phyloP scores from a whole-genome alignment of 2,888 invertebrate species.

The Amphipyra tragopoginis region DNA sequence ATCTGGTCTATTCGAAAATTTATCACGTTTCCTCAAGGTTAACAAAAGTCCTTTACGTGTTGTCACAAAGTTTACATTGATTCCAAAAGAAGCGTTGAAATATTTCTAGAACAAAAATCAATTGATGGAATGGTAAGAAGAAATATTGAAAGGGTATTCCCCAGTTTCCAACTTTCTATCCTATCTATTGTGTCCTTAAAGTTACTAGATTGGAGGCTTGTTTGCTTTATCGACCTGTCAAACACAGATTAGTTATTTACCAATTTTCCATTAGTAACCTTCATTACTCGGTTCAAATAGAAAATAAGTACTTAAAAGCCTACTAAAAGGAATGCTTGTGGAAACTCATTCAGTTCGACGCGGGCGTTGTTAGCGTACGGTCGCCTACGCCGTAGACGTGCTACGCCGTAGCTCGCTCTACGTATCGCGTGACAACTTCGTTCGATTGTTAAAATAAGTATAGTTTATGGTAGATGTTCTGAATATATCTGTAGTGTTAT shows the following conservation, averaged over 20 bases:
- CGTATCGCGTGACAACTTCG: constrained; percentile 67
- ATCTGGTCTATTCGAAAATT: constrained; percentile 11
- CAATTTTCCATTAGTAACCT: constrained; percentile 63
- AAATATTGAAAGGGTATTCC: constrained; percentile 10
- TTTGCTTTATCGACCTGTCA: constrained; percentile 37
- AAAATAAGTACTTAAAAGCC: constrained; percentile 71
- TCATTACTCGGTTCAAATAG: constrained; percentile 67
- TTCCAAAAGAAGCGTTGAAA: constrained; percentile 3
- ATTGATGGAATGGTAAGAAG: neutral
- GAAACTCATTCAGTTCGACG: constrained; percentile 75
- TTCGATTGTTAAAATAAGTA: constrained; percentile 54
- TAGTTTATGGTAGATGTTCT: constrained; percentile 32
- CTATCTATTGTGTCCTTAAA: constrained; percentile 5
- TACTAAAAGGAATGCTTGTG: constrained; percentile 64
- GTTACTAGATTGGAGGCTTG: constrained; percentile 7
- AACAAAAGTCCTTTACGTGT: constrained; percentile 3
- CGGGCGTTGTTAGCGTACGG: constrained; percentile 76
- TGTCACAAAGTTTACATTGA: constrained; percentile 5
- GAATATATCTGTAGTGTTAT: constrained; percentile 40
- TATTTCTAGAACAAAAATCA: constrained; percentile 4
- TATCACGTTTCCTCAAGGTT: constrained; percentile 16
- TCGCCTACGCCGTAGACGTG: constrained; percentile 79
- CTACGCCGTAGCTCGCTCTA: constrained; percentile 65
- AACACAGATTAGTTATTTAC: constrained; percentile 52
- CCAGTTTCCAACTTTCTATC: constrained; percentile 3